phyloP scores from a whole-genome alignment of 2,888 invertebrate species.

The Amiota mariae region DNA sequence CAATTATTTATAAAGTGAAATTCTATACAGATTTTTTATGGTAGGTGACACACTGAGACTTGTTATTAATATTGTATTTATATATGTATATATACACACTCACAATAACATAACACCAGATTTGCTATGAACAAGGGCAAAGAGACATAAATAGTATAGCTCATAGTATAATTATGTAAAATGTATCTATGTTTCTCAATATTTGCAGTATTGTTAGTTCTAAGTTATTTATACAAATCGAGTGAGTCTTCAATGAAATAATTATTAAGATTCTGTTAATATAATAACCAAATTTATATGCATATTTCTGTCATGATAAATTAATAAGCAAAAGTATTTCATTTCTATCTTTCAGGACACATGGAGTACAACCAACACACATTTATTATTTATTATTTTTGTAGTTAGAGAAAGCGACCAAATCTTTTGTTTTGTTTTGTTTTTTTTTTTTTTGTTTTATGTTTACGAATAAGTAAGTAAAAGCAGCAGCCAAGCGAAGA shows the following conservation, averaged over 20 bases:
- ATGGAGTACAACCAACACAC: constrained; percentile 27
- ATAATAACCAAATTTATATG: too few relatives aligned
- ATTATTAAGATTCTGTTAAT: too few relatives aligned
- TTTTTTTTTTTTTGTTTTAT: too few relatives aligned
- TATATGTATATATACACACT: constrained; percentile 46
- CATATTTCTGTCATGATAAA: too few relatives aligned
- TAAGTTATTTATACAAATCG: too few relatives aligned
- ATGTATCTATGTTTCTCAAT: too few relatives aligned
- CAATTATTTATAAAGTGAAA: constrained; percentile 22
- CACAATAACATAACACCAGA: constrained; percentile 51
- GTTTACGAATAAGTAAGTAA: background rate
- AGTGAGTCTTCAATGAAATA: too few relatives aligned
- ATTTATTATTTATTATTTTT: constrained; percentile 24
- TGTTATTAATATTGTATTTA: constrained; percentile 28
- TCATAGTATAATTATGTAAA: too few relatives aligned
- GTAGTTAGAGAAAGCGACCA: background rate
- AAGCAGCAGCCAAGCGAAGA: background rate
- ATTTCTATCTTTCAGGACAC: too few relatives aligned
- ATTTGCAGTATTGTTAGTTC: too few relatives aligned
- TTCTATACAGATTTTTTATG: constrained; percentile 33
- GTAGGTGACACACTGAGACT: constrained; percentile 1
- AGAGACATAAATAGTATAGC: background rate
- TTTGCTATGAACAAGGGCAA: too few relatives aligned
- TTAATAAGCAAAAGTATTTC: too few relatives aligned
- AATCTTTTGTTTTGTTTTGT: background rate